Evolutionary conservation across 2,113 vertebrate genomes (phyloP).

Genomic region (Collichthys lucidus): DNA sequence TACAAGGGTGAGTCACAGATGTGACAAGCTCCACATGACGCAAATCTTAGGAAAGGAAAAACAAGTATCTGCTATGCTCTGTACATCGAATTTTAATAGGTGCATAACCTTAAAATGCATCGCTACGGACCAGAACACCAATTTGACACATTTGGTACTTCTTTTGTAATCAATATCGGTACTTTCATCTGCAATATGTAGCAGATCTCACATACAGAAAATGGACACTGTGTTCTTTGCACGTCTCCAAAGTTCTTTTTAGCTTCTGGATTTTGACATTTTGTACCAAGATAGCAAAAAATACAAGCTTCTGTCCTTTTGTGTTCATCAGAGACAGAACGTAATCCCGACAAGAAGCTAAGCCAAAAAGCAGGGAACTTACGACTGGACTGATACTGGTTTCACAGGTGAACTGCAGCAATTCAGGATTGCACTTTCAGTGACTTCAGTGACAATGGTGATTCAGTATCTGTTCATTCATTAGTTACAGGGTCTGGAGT

Average conservation of each 20-base stretch:
- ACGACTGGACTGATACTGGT: not conserved
- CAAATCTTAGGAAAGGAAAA: not conserved
- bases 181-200: not conserved
- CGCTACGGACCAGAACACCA: not conserved
- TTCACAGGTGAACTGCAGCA: not conserved
- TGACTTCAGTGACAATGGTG: not conserved
- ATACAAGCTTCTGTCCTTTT: not conserved
- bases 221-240: not conserved
- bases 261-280: not conserved
- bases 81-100: not conserved
- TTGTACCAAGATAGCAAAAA: not conserved
- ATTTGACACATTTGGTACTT: not conserved
- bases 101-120: not conserved
- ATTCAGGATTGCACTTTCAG: not conserved
- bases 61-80: not conserved
- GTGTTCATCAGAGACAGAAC: not conserved
- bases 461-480: not conserved
- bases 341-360: not conserved
- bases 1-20: conserved; percentile 26
- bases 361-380: not conserved
- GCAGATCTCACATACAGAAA: not conserved
- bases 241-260: not conserved
- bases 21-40: not conserved
- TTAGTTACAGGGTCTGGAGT: not conserved
- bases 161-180: not conserved